Evolutionary conservation across 2,797 vertebrate genomes (phyloP).

Genomic region (Malurus splendens): DNA sequence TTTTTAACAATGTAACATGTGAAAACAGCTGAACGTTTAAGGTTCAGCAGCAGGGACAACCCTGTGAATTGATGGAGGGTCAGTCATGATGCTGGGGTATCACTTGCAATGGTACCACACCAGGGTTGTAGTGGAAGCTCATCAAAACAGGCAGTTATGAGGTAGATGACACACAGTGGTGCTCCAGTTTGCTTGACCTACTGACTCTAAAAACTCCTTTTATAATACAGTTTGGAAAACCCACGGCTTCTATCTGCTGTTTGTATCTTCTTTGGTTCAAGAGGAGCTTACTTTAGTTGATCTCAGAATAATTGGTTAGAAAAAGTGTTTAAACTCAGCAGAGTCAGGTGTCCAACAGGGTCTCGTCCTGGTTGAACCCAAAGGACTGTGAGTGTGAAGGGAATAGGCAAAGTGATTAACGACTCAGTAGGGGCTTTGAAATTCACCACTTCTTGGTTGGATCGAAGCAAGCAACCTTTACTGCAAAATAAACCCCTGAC

Average conservation of each 20-base stretch:
- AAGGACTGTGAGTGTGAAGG: not conserved
- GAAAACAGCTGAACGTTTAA: not conserved
- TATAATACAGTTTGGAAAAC: not conserved
- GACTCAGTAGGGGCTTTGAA: not conserved
- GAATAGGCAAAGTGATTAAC: not conserved
- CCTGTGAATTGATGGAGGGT: not conserved
- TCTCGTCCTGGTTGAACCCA: not conserved
- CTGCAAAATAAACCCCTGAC: not conserved
- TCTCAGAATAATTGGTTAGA: not conserved
- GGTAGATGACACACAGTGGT: not conserved
- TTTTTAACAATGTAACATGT: not conserved
- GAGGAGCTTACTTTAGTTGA: not conserved
- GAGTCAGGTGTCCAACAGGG: not conserved
- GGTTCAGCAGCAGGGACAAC: not conserved
- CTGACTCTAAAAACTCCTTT: not conserved
- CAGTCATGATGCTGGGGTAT: not conserved
- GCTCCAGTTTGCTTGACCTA: not conserved
- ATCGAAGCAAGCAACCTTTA: not conserved
- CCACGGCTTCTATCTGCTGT: not conserved
- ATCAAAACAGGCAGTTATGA: not conserved
- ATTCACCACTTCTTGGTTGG: not conserved
- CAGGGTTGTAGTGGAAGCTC: not conserved
- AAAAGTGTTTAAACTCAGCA: not conserved
- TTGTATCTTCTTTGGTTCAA: not conserved
- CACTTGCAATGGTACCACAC: not conserved